Base-by-base conservation (phyloP, 2,797 vertebrate species). In the Notolabrus celidotus region DNA sequence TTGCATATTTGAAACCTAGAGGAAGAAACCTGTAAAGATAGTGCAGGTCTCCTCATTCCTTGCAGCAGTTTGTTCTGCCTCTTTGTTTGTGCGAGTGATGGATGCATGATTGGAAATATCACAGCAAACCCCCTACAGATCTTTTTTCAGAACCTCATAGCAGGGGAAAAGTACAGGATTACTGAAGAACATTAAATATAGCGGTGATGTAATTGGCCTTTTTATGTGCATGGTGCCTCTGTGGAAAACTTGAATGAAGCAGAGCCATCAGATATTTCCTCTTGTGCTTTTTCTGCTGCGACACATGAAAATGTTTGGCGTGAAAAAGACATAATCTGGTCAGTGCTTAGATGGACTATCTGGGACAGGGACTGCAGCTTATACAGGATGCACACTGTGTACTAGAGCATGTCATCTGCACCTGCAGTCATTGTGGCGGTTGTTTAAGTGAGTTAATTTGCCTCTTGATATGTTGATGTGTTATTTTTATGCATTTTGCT, bases 221-320 rank as follows among this genome's bases (percentile, higher is more conserved):
- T 19, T 20, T 41, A 1, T 62, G 20, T 58, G 20, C 22, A 53
- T 19, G 25, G 19, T 16, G 29, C 23, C 49, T 34, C 5, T 25
- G 10, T 49, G 50, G 17, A 17, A 33, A 6, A 27, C 9, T 47
- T 56, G 10, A 67, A 1, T 20, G 9, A 23, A 46, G 43, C 8
- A 55, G 12, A 36, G 34, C 47, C 11, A 57, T 17, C 0, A 9
- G 14, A 38, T 7, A 27, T 19, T 45, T 36, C 39, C 38, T 60
- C 34, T 5, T 50, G 53, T 61, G n/a, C 23, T 46, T 74, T 38
- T 71, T 38, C 36, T 46, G 27, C 43, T 43, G 16, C 29, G 15
- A 57, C 10, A 22, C 41, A 33, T 29, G 11, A 15, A 52, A 22
- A 7, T 33, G 29, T 61, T 29, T 49, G 22, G n/a, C 58, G 17